Evolutionary conservation across 2,888 invertebrate genomes (phyloP).

Genomic region (Eremobia ochroleuca): DNA sequence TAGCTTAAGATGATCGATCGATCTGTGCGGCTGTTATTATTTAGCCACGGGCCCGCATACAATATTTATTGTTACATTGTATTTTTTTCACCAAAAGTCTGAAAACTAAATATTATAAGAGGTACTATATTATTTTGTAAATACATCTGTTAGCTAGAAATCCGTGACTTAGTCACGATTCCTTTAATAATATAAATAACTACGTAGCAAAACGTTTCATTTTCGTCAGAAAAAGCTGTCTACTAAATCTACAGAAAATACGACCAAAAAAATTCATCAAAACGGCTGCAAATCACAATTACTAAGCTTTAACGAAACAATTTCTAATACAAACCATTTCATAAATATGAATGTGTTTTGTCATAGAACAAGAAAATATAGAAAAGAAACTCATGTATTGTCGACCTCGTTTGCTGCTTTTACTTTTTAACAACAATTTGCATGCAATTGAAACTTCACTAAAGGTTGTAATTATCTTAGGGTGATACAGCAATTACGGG

Average conservation of each 20-base stretch:
- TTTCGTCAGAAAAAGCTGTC: constrained; percentile 22
- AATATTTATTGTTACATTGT: too few relatives aligned
- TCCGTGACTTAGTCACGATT: neutral
- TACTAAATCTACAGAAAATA: constrained; percentile 1
- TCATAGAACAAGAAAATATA: constrained; percentile 30
- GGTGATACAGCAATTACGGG: neutral
- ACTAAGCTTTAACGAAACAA: constrained; percentile 40
- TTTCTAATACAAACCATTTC: constrained; percentile 49
- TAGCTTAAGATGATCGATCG: too few relatives aligned
- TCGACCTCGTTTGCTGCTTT: neutral
- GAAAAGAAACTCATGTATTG: neutral
- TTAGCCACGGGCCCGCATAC: too few relatives aligned
- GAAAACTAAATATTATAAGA: too few relatives aligned
- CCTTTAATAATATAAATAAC: neutral
- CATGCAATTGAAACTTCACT: neutral
- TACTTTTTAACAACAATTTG: neutral
- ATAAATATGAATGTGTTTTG: constrained; percentile 55
- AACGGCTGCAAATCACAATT: constrained; percentile 37
- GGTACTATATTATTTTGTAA: neutral
- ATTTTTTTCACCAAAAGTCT: neutral
- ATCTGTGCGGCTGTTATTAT: too few relatives aligned
- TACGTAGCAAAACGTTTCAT: neutral
- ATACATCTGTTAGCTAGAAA: neutral
- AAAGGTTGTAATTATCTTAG: neutral
- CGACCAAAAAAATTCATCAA: constrained; percentile 31